Conservation (phyloP, 37 sponge, comb jelly and placozoan species). For the Geodia barretti region DNA sequence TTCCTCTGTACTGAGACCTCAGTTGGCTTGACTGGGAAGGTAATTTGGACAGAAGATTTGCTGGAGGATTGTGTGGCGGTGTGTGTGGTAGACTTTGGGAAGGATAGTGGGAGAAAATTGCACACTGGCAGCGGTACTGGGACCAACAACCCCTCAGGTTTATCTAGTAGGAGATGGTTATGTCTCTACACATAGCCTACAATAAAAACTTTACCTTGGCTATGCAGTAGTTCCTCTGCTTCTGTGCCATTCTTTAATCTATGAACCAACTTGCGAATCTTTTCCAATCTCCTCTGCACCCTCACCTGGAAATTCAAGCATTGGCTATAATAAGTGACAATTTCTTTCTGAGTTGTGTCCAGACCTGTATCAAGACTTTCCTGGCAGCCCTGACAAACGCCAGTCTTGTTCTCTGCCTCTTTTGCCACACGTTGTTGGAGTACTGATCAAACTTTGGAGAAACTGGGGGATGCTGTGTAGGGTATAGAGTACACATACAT, state of each 20-base stretch:
- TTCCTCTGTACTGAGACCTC: conserved; percentile 3
- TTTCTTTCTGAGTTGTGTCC: background rate
- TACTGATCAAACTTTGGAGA: conserved; percentile 56
- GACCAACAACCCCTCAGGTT: background rate
- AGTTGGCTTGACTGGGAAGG: conserved; percentile 6
- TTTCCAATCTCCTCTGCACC: conserved; percentile 37
- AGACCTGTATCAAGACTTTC: conserved; percentile 41
- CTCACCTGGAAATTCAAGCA: conserved; percentile 16
- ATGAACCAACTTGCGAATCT: conserved; percentile 5
- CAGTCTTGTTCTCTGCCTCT: conserved; percentile 35
- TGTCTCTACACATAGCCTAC: background rate
- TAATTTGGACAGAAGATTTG: background rate
- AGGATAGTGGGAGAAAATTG: conserved; percentile 28
- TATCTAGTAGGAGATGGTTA: background rate
- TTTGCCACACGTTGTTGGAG: conserved; percentile 48
- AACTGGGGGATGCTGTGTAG: background rate
- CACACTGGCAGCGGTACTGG: background rate
- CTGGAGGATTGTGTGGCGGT: background rate
- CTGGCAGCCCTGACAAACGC: conserved; percentile 79
- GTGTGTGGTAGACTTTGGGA: conserved; percentile 32
- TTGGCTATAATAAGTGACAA: too few relatives aligned
- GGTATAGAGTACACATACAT: background rate
- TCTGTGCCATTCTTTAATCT: conserved; percentile 27
- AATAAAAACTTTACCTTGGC: background rate
- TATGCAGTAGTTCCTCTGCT: background rate